phyloP scores from a whole-genome alignment of 2,797 vertebrate species.

The Taenioides sp. region DNA sequence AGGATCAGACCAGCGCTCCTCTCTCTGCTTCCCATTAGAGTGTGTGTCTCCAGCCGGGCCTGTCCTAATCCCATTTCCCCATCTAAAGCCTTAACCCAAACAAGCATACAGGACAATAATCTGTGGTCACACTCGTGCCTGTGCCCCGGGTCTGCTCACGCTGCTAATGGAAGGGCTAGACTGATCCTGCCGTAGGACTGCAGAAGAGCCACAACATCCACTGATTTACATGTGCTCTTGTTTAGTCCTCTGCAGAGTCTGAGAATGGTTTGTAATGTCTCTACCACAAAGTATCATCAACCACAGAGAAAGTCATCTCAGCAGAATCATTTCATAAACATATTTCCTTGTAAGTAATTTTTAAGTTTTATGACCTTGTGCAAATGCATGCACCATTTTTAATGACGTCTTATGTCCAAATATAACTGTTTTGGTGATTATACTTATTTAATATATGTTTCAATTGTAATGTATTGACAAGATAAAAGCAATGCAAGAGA shows the following conservation, averaged over 20 bases:
- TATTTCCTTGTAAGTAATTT: slow-evolving; percentile 39
- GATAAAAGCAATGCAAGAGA: not conserved
- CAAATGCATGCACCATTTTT: slow-evolving; percentile 10
- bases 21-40: slow-evolving; percentile 79
- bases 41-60: slow-evolving; percentile 74
- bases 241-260: slow-evolving; percentile 44
- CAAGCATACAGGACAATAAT: slow-evolving; percentile 80
- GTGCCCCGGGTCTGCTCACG: slow-evolving; percentile 65
- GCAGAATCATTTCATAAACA: slow-evolving; percentile 47
- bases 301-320: slow-evolving; percentile 53
- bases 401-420: not conserved
- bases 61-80: slow-evolving; percentile 82
- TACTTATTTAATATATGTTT: not conserved
- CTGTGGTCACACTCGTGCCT: slow-evolving; percentile 76
- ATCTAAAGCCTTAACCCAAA: slow-evolving; percentile 83
- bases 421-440: not conserved
- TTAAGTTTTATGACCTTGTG: slow-evolving; percentile 27
- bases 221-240: slow-evolving; percentile 38
- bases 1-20: slow-evolving; percentile 72
- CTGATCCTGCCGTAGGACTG: slow-evolving; percentile 61
- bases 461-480: not conserved
- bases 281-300: slow-evolving; percentile 41
- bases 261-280: slow-evolving; percentile 49
- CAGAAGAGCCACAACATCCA: slow-evolving; percentile 45
- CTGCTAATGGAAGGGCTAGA: slow-evolving; percentile 65